Base-by-base conservation (phyloP, 2,113 vertebrate genomes). In the Ctenodactylus gundi region DNA sequence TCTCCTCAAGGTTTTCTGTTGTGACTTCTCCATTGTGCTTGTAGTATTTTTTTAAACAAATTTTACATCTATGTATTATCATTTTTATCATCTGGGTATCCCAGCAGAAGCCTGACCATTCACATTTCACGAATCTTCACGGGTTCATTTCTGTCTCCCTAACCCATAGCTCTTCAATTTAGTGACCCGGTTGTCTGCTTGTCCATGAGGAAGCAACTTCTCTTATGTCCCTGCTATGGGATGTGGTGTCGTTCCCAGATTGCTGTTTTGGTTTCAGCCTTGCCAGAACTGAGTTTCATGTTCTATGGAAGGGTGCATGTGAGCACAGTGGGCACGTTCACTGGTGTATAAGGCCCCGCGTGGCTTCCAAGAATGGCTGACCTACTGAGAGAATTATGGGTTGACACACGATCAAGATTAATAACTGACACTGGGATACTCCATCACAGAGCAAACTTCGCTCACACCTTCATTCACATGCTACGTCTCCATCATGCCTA, bases 301-400 rank as follows among this genome's bases (percentile, higher is more conserved):
- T 12, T 44, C 4, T 64, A 2, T 62, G 44, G 31, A 80, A 39
- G 55, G 2, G 1, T 21, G 62, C 31, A 11, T 25, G 29, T 29
- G 1, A 34, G 1, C 17, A 41, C 44, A 12, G 7, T 34, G 11
- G 5, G 2, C n/a, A 1, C 39, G 4, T 0, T 15, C 68, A 31
- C 34, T 51, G 8, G 55, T 36, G 34, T 31, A 7, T 65, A 31
- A 49, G 6, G 3, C 3, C 4, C 20, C 25, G 20, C 0, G 1
- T 1, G 27, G 6, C 15, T 60, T 92, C 3, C 23, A 20, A 64
- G 39, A 88, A 77, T 39, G 17, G 11, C 21, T 44, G 39, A 18
- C n/a, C 88, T 88, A 85, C 44, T 55, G 31, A 90, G 31, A 58
- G 73, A 83, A 77, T 18, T 27, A 67, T 3, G 27, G 21, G 55